A percentile compares a stretch with the other conserved stretches of the same genome.
Evolutionary conservation across 2,113 vertebrate genomes (phyloP).

Genomic region (Oryzias melastigma): DNA sequence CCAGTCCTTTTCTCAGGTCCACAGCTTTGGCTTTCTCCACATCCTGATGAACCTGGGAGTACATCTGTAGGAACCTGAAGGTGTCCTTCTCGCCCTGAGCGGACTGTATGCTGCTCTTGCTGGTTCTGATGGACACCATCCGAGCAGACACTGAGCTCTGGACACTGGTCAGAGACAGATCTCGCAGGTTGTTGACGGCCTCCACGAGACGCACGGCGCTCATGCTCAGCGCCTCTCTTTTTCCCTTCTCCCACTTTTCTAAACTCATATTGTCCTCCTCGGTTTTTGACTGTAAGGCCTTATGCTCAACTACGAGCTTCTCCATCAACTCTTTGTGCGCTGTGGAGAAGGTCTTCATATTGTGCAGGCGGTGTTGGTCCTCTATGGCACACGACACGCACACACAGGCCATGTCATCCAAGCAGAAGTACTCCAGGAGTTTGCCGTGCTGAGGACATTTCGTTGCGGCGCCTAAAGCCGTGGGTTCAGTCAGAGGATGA

Average conservation of each 20-base stretch:
- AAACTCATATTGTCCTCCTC: conserved; percentile 25
- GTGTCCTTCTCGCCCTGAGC: conserved; percentile 51
- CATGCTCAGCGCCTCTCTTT: conserved; percentile 30
- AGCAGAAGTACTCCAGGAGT: conserved; percentile 74
- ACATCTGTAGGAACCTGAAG: conserved; percentile 66
- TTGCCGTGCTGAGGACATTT: conserved; percentile 68
- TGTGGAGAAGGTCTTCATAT: conserved; percentile 63
- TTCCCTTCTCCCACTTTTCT: conserved; percentile 52
- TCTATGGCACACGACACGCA: conserved; percentile 63
- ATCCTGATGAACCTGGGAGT: conserved; percentile 52
- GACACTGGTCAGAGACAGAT: conserved; percentile 43
- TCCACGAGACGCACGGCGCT: conserved; percentile 47
- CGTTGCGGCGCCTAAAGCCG: conserved; percentile 13
- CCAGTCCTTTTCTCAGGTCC: conserved; percentile 49
- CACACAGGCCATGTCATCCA: conserved; percentile 44
- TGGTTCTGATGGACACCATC: conserved; percentile 42
- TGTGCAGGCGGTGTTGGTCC: conserved; percentile 65
- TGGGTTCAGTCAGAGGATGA: conserved; percentile 69
- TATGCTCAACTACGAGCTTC: conserved; percentile 44
- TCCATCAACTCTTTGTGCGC: conserved; percentile 60
- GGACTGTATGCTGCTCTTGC: conserved; percentile 42
- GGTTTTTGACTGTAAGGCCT: conserved; percentile 24
- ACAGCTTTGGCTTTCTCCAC: conserved; percentile 55
- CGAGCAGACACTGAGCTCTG: conserved; percentile 60
- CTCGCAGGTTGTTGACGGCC: conserved; percentile 40